Evolutionary conservation across 2,113 vertebrate species (phyloP).

Genomic region (Trematocara unimaculatum): DNA sequence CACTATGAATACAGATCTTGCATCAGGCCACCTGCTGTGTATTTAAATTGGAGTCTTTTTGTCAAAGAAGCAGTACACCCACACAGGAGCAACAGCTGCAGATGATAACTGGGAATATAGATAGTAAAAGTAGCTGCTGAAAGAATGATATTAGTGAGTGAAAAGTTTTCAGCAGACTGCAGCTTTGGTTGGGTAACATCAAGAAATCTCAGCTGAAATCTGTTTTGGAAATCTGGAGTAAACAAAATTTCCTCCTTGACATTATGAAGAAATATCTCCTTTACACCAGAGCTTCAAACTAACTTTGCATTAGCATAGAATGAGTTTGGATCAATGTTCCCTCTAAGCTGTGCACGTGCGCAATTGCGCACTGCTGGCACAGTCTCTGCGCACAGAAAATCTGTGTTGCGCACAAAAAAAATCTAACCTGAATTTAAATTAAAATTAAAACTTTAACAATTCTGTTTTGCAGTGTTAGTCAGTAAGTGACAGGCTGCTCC

Average conservation of each 20-base stretch:
- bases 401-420: too few species aligned
- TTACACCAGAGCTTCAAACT: not conserved
- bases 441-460: too few species aligned
- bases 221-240: not conserved
- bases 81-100: constrained; percentile 6
- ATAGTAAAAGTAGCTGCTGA: not conserved
- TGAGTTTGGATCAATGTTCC: not conserved
- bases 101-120: not conserved
- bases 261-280: not conserved
- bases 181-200: not conserved
- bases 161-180: not conserved
- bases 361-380: too few species aligned
- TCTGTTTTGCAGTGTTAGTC: too few species aligned
- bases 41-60: constrained; percentile 18
- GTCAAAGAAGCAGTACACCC: not conserved
- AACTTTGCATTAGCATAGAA: not conserved
- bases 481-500: too few species aligned
- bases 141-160: not conserved
- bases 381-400: too few species aligned
- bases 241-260: not conserved
- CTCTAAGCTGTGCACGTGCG: too few species aligned
- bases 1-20: not conserved
- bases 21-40: not conserved
- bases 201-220: not conserved
- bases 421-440: too few species aligned